phyloP scores from a whole-genome alignment of 2,797 vertebrate genomes.

The Sciurus vulgaris region DNA sequence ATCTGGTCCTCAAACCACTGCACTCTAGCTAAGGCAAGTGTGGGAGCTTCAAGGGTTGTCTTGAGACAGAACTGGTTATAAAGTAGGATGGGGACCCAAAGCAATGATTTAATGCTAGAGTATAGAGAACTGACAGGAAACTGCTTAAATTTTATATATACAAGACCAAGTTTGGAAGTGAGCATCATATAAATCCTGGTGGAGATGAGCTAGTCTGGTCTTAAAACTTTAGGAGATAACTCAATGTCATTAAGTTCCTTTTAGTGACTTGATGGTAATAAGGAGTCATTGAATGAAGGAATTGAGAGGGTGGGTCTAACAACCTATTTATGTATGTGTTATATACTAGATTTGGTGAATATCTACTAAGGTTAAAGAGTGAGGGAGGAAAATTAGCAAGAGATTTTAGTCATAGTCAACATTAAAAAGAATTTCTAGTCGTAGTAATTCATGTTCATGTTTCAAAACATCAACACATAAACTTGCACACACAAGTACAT shows the following conservation, averaged over 20 bases:
- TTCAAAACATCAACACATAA: background rate
- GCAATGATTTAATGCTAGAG: background rate
- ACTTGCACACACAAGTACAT: background rate
- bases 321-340: background rate
- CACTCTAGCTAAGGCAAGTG: too few relatives aligned
- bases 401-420: background rate
- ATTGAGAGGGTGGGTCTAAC: background rate
- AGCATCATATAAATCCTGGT: background rate
- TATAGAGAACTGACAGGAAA: background rate
- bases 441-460: too few relatives aligned
- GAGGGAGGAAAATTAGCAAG: background rate
- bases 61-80: background rate
- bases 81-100: background rate
- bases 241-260: background rate
- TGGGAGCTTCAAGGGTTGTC: too few relatives aligned
- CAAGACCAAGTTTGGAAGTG: background rate
- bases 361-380: background rate
- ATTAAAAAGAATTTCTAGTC: background rate
- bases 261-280: background rate
- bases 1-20: too few relatives aligned
- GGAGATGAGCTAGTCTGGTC: background rate
- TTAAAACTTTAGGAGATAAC: background rate
- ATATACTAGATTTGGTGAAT: background rate
- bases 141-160: background rate
- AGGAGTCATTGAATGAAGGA: background rate